Percentiles rank a stretch among this genome's conserved stretches.
phyloP scores from a whole-genome alignment of 2,797 vertebrate species.

The Bovichtus variegatus region DNA sequence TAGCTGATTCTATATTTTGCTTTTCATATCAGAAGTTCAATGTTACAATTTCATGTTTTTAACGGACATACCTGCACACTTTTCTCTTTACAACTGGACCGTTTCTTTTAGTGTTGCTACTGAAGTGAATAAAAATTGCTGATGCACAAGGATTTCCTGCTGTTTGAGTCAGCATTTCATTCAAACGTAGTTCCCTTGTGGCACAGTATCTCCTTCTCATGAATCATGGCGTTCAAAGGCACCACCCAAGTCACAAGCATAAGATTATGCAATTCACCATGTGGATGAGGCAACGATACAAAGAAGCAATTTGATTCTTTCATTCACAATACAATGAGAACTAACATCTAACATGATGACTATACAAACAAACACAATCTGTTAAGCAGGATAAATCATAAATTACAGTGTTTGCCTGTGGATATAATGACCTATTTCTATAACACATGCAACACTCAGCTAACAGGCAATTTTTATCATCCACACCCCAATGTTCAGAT shows the following conservation, averaged over 20 bases:
- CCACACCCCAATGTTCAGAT: no score
- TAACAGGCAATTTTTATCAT: no score
- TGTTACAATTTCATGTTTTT: not conserved
- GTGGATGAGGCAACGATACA: not conserved
- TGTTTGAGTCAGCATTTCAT: not conserved
- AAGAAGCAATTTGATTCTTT: not conserved
- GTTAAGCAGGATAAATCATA: not conserved
- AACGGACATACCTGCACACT: not conserved
- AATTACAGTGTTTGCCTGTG: not conserved
- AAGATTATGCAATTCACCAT: not conserved
- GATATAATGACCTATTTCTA: no score
- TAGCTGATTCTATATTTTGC: not conserved
- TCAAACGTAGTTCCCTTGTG: not conserved
- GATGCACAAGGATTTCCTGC: not conserved
- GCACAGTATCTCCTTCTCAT: not conserved
- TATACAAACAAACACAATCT: not conserved
- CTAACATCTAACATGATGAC: not conserved
- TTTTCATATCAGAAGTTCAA: not conserved
- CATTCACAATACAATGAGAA: not conserved
- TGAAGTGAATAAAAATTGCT: not conserved
- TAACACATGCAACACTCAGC: no score
- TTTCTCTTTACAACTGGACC: not conserved
- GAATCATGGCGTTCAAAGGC: not conserved
- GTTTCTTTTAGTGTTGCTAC: not conserved
- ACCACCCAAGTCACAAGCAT: constrained; percentile 20